phyloP scores from a whole-genome alignment of 2,888 invertebrate genomes.

The Drosophila fulvimacula region DNA sequence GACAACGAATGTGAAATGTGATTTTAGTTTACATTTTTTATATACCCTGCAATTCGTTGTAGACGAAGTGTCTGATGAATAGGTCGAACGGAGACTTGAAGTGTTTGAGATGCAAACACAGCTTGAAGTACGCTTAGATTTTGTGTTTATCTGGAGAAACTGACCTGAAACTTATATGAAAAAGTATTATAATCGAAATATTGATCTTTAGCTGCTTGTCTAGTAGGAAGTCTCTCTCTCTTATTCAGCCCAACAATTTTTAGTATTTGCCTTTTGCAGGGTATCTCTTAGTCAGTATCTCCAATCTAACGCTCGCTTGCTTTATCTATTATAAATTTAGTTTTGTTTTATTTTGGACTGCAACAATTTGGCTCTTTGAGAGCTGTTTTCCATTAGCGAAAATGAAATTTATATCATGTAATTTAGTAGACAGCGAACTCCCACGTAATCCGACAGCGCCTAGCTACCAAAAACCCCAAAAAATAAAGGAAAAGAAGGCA shows the following conservation, averaged over 20 bases:
- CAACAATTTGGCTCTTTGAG: constrained; percentile 34
- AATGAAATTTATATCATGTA: constrained; percentile 72
- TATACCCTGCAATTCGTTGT: constrained; percentile 1
- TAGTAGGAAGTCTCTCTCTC: too few relatives aligned
- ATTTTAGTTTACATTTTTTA: constrained; percentile 31
- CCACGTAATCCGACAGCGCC: constrained; percentile 39
- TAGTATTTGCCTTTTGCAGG: neutral
- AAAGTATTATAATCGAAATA: too few relatives aligned
- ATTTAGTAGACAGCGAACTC: constrained; percentile 55
- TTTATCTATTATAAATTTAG: constrained; percentile 12
- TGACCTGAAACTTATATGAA: too few relatives aligned
- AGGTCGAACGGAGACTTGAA: neutral
- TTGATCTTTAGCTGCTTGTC: too few relatives aligned
- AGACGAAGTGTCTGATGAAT: neutral
- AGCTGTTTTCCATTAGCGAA: constrained; percentile 55
- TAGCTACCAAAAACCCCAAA: neutral
- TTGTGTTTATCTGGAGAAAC: neutral
- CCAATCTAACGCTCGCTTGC: neutral
- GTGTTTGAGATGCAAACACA: neutral
- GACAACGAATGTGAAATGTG: constrained; percentile 49
- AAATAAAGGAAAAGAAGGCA: neutral
- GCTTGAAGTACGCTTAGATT: neutral
- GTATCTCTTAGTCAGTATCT: neutral
- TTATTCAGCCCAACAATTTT: too few relatives aligned
- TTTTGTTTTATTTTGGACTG: constrained; percentile 12